Base-by-base conservation (phyloP, 2,797 vertebrate species). In the Sebastolobus alascanus region DNA sequence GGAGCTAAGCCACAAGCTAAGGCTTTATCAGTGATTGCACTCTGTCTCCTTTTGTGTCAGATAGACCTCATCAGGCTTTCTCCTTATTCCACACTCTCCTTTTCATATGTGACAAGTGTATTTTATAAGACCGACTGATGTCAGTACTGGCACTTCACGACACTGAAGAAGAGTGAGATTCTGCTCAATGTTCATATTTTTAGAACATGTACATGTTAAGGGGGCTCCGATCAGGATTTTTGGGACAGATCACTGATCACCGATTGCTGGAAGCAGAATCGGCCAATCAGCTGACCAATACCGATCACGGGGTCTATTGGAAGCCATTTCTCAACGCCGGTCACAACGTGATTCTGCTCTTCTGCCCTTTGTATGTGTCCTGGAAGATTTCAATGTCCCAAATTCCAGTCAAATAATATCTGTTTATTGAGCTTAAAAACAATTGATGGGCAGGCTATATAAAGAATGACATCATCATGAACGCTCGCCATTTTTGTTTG, bases 1-100 rank as follows among this genome's bases (percentile, higher is more conserved):
- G 75, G 71, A 83, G 25, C 25, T 25, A 25, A 5, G 37, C 74
- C 37, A 75, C 75, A 78, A 80, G 87, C 84, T 72, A 69, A 77
- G 55, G 70, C 66, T 87, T 79, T 75, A 86, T 88, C 87, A 73
- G 77, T 80, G 73, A 91, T 77, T 75, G 74, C 76, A 77, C 77
- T 80, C 72, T 64, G 67, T 85, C 67, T 72, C 58, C 67, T 76
- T 79, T 76, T 64, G 79, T 87, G 79, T 91, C 71, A 70, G 72
- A 75, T 67, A 55, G 68, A 79, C 59, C 79, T 87, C 71, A 84
- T 83, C 80, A 77, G 33, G 71, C 46, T 74, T 72, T 84, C 58
- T 71, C 56, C 84, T 55, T 46, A 55, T 59, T 38, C 31, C 72
- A 72, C 25, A 25, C 43, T 55, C 52, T 73, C 54, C 22, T 33